Evolutionary conservation across 2,113 vertebrate species (phyloP), one percentile per base, ranked within the genome.

Genomic region (Neofelis nebulosa): DNA sequence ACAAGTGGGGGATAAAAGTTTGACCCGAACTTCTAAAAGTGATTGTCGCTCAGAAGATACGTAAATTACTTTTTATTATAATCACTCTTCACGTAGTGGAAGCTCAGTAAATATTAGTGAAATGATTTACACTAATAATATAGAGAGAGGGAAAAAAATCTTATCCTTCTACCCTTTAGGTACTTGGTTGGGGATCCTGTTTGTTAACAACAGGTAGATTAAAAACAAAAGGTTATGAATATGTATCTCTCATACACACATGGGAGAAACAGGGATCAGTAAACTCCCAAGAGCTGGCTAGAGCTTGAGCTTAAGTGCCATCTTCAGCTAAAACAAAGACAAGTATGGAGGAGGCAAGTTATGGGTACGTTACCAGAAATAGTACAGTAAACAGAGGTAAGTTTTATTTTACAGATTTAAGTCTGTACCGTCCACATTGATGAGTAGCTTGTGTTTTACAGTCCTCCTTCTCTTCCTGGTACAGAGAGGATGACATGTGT

Each of bases 1-100:
- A 73, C 74, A 91, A 97, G 29, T 55, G 21, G 25, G 87, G 97
- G 71, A 91, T 91, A 95, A 97, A 94, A 95, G 84, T 97, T 97
- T 85, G 52, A 95, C 85, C 73, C 91, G 86, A 97, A 97, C 21
- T 98, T 96, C 88, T 92, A 96, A 97, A 96, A 91, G 71, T 78
- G 80, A 97, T 79, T 73, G 57, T 91, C 66, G 92, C 31, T 94
- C 65, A 73, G 38, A 94, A 97, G n/a, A 97, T 36, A 78, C 14
- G 89, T 97, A 93, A 88, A 45, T 91, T 96, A 19, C 25, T 94
- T 91, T 93, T 91, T 92, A 81, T 78, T 94, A 66, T 71, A 76
- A 81, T 90, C 57, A 91, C 31, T 96, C 92, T 96, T 97, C 19
- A 78, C 15, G 4, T 41, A 78, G 21, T 92, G 48, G 18, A 78